Evolutionary conservation across 2,113 vertebrate genomes (phyloP), one percentile per base, ranked within the genome.

Genomic region (Osmerus mordax): DNA sequence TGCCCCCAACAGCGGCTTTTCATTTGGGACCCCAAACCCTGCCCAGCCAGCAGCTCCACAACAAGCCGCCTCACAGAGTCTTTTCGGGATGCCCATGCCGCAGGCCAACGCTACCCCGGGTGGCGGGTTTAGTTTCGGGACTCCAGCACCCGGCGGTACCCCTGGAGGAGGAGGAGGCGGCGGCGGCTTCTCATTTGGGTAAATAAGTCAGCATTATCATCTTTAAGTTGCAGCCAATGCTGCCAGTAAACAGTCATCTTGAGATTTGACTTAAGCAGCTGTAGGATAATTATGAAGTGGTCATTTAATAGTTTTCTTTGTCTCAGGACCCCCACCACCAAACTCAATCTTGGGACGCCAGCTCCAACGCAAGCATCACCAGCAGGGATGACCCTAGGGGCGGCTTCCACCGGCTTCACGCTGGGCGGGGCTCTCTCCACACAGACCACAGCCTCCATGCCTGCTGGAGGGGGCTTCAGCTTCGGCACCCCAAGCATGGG

Each of bases 121-220:
- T 63, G 83, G 90, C 0, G 76, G 83, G 0, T 95, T 96, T 75
- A 92, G 84, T 83, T 97, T 97, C 54, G 94, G 93, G 12, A 84
- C 88, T n/a, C 76, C 89, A 2, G 76, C 91, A 1, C 83, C 93
- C 13, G 84, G 80, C 36, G 84, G 85, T 11, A 13, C 32, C 0
- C 76, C 66, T n/a, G 52, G 52, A 0, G 77, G 16, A 0, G 77
- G 16, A 4, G 83, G 87, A 4, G 90, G 18, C 0, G 76, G 18
- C 3, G 83, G 87, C 3, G 90, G 89, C 0, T 94, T 97, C 73
- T 84, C 93, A 2, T 90, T 96, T 19, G 94, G 95, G 80, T 90
- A 78, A 89, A 90, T 51, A 25, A 28, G 25, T 28, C 32, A 4
- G 3, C 32, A 36, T 36, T 36, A 36, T 4, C 32, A 7, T 1